Conservation (phyloP, 2,113 vertebrate species). For the Cygnus atratus region DNA sequence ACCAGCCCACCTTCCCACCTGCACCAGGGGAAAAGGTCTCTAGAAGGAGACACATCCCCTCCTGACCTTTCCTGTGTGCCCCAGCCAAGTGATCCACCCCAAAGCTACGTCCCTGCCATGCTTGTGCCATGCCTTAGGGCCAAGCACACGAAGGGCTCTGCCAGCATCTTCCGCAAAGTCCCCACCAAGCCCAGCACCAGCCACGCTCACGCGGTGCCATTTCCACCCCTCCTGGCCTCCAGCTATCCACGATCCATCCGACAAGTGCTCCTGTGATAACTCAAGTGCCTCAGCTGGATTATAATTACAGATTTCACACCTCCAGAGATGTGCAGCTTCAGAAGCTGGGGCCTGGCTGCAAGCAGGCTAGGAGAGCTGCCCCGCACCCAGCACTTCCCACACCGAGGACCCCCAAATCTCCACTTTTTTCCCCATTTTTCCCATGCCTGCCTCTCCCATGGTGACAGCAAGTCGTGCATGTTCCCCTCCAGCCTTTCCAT, state of each 20-base stretch:
- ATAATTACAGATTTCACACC: neutral
- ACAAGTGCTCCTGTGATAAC: neutral
- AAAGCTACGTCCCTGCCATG: rapidly evolving
- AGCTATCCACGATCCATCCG: neutral
- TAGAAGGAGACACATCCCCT: neutral
- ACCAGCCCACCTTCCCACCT: neutral
- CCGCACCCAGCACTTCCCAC: rapidly evolving
- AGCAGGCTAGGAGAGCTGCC: neutral
- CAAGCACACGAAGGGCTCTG: neutral
- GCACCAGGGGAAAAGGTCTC: neutral
- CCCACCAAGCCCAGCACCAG: neutral
- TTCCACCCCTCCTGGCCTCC: neutral
- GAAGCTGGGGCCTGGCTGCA: neutral
- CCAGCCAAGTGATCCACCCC: neutral
- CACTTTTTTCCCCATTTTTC: neutral
- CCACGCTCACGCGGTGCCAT: neutral
- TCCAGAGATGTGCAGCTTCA: rapidly evolving
- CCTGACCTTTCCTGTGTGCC: neutral
- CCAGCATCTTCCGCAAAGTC: neutral
- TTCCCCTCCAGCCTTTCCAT: neutral
- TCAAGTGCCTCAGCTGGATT: neutral
- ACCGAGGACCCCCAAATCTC: neutral
- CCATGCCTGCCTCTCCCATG: neutral
- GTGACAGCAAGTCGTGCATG: neutral
- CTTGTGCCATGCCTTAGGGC: rapidly evolving